phyloP scores from a whole-genome alignment of 2,888 invertebrate genomes.

The Sphecodes monilicornis region DNA sequence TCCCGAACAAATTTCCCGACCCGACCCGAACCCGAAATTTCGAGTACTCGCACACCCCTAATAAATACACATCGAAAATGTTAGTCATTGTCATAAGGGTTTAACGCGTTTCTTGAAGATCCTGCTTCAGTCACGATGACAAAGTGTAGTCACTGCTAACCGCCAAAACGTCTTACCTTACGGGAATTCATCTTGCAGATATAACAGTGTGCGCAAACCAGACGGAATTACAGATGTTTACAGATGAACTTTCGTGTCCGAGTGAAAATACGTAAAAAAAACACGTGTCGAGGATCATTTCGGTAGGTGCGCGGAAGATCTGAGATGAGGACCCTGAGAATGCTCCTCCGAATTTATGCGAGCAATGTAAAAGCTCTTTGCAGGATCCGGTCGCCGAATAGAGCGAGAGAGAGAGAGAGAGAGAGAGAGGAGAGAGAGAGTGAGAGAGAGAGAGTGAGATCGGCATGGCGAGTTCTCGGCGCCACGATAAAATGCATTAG shows the following conservation, averaged over 20 bases:
- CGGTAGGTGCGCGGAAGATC: slow-evolving; percentile 63
- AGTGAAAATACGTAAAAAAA: slow-evolving; percentile 72
- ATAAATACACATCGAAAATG: too few species aligned
- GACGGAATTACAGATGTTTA: slow-evolving; percentile 65
- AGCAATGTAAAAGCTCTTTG: slow-evolving; percentile 64
- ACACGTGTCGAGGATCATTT: slow-evolving; percentile 78
- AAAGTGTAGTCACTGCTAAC: too few species aligned
- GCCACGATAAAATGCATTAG: slow-evolving; percentile 78
- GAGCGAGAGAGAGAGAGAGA: background rate
- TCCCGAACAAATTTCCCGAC: too few species aligned
- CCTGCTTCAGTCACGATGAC: too few species aligned
- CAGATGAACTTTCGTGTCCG: slow-evolving; percentile 49
- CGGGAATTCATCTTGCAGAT: slow-evolving; percentile 57
- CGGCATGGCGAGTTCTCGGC: slow-evolving; percentile 49
- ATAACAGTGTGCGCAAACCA: slow-evolving; percentile 67
- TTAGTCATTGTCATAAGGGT: too few species aligned
- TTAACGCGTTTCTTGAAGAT: too few species aligned
- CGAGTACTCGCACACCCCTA: too few species aligned
- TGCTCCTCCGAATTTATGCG: slow-evolving; percentile 74
- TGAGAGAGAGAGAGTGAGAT: background rate
- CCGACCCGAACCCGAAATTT: too few species aligned
- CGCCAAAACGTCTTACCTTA: too few species aligned
- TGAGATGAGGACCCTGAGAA: slow-evolving; percentile 22
- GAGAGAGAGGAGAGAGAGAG: background rate
- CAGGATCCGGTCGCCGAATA: slow-evolving; percentile 15